phyloP scores from a whole-genome alignment of 1,140 invertebrate genomes.

The Leptinotarsa defecta region DNA sequence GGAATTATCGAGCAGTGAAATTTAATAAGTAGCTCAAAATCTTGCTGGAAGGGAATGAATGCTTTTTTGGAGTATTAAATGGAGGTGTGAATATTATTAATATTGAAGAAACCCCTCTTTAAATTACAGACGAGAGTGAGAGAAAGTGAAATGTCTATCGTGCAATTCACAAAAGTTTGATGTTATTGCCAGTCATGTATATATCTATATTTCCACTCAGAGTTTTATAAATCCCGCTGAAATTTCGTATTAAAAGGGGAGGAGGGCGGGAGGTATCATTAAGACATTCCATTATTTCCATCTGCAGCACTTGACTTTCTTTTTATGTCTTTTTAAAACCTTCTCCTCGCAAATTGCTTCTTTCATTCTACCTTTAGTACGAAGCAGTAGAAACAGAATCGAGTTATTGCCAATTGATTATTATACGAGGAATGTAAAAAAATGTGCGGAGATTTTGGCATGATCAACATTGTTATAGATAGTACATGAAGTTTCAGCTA shows the following conservation, averaged over 20 bases:
- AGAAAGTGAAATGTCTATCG: constrained; percentile 45
- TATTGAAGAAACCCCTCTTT: constrained; percentile 39
- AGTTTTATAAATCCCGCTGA: constrained; percentile 49
- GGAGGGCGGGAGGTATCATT: constrained; percentile 48
- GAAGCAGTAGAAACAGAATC: background rate
- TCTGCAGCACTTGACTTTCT: constrained; percentile 50
- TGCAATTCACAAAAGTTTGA: constrained; percentile 52
- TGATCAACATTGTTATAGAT: too few species aligned
- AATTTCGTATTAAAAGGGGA: constrained; percentile 49
- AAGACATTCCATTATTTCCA: constrained; percentile 54
- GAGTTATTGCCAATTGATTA: background rate
- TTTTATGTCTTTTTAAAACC: constrained; percentile 46
- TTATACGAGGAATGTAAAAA: background rate
- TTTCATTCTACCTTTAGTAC: constrained; percentile 16
- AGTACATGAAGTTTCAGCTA: too few species aligned
- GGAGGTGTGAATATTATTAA: constrained; percentile 53
- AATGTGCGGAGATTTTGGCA: background rate
- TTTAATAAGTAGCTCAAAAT: constrained; percentile 52
- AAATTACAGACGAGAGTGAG: constrained; percentile 30
- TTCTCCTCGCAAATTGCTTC: constrained; percentile 23
- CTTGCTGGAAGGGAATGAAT: constrained; percentile 45
- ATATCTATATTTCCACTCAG: constrained; percentile 49
- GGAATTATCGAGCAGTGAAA: constrained; percentile 51
- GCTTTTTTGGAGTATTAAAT: constrained; percentile 46
- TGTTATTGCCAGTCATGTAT: constrained; percentile 49